phyloP scores from a whole-genome alignment of 30 jellyfish, hydroid and myxozoan species.

The Aurelia aurita region DNA sequence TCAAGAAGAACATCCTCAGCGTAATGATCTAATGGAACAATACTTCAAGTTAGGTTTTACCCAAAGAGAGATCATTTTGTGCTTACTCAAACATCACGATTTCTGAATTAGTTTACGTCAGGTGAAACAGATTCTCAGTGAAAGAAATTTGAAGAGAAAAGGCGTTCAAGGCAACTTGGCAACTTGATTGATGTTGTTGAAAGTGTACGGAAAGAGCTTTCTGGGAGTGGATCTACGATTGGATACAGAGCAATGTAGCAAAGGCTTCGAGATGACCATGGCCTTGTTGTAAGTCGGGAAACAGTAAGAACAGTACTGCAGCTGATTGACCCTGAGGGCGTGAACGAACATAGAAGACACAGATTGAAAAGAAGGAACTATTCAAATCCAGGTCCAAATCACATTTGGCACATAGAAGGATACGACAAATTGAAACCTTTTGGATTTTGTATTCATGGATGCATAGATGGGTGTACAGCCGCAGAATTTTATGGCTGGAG shows the following conservation, averaged over 20 bases:
- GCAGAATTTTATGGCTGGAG: constrained; percentile 47
- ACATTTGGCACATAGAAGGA: constrained; percentile 59
- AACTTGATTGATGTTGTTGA: constrained; percentile 3
- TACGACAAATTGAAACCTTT: constrained; percentile 50
- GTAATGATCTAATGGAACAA: constrained; percentile 3
- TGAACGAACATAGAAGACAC: constrained; percentile 22
- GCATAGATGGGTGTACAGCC: constrained; percentile 51
- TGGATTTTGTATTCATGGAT: constrained; percentile 35
- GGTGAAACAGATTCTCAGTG: constrained; percentile 4
- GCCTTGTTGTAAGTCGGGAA: constrained; percentile 47
- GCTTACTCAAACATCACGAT: neutral
- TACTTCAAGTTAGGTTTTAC: constrained; percentile 12
- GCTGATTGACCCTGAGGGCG: constrained; percentile 59
- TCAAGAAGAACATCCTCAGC: constrained; percentile 6
- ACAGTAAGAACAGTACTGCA: constrained; percentile 17
- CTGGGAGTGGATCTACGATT: constrained; percentile 36
- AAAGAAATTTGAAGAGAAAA: constrained; percentile 6
- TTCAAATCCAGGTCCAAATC: constrained; percentile 34
- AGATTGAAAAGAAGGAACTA: constrained; percentile 20
- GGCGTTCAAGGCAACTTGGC: constrained; percentile 18
- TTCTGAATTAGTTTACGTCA: neutral
- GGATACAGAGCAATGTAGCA: constrained; percentile 44
- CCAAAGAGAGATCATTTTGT: neutral
- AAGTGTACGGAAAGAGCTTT: constrained; percentile 8
- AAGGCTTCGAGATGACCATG: constrained; percentile 7